These are phyloP conservation scores for Hydrozoanthus tunicans DNA, from an alignment of 64 coral and sea anemone species.

Conservation along the genomic window DNA sequence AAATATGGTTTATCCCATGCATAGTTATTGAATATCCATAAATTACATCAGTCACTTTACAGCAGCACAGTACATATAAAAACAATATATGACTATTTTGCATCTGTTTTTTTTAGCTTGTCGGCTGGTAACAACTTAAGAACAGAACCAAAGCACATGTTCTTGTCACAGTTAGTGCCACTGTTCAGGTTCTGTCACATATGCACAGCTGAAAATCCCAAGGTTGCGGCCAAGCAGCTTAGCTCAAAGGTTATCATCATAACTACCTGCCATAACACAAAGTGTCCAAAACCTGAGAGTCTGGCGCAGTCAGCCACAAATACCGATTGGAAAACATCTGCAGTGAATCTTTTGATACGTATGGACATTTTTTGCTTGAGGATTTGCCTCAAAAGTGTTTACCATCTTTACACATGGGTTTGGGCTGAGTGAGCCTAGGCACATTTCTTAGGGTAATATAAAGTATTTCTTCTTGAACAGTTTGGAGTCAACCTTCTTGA, in stretches of 20 bases:
- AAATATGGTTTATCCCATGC: not conserved
- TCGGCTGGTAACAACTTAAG: slow-evolving; percentile 25
- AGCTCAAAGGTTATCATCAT: slow-evolving; percentile 15
- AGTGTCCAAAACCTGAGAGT: not conserved
- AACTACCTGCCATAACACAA: slow-evolving; percentile 2
- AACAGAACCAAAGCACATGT: slow-evolving; percentile 56
- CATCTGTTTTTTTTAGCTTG: slow-evolving; percentile 10
- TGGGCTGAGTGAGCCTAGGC: not conserved
- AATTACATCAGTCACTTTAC: not conserved
- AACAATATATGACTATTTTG: not conserved
- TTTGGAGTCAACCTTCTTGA: not conserved
- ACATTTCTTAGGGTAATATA: slow-evolving; percentile 32
- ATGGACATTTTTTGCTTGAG: slow-evolving; percentile 47
- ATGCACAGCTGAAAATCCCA: slow-evolving; percentile 8
- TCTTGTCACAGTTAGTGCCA: slow-evolving; percentile 42
- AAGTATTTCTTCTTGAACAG: not conserved
- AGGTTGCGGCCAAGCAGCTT: slow-evolving; percentile 13
- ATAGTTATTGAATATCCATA: not conserved
- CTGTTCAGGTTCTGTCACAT: slow-evolving; percentile 42
- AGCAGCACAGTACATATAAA: not conserved
- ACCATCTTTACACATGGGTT: slow-evolving; percentile 47
- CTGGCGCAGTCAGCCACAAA: slow-evolving; percentile 44
- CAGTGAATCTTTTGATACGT: slow-evolving; percentile 40
- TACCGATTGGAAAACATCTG: not conserved
- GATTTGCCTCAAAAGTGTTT: slow-evolving; percentile 26